Base-by-base conservation (phyloP, 2,888 invertebrate species). In the Folsomia candida region DNA sequence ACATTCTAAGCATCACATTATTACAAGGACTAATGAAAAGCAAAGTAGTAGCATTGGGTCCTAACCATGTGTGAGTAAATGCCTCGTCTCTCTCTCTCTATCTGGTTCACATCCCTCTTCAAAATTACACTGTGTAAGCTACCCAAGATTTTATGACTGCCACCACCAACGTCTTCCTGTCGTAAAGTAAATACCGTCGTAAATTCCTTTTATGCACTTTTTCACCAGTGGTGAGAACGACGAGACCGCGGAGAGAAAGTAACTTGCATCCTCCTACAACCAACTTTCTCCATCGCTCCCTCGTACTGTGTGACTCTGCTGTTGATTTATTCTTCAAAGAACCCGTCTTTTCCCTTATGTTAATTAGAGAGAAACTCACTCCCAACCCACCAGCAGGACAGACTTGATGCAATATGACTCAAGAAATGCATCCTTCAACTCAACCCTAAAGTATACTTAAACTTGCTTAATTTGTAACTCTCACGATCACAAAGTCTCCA, bases 121-220 rank as follows among this genome's bases (percentile, higher is more conserved):
- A 9, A 37, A 37, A 37, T 37, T 37, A 37, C 37, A 9, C 37
- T 14, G 37, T 37, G 37, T 37, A 37, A 9, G 37, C 37, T 37
- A 37, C 37, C 20, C 11, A 57, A n/a, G 57, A 60, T 60, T 26
- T 26, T 26, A 60, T 11, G 27, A 26, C 62, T 18, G 26, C 62
- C 62, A 62, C 62, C 29, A 29, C 62, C 62, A 62, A 20, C 28
- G 25, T 62, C 62, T 29, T 62, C 37, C 62, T 62, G 62, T 62
- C 62, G 62, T 62, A 62, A 62, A 62, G 62, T 62, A 62, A 62
- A 62, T 62, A 62, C 62, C 29, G n/a, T 62, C 62, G 62, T 62
- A 62, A 62, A 62, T 62, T 29, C 62, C 28, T 22, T 62, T 62
- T 62, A 62, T 62, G 62, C 62, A 62, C 29, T 62, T 62, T 62